Percentiles rank a stretch among this genome's conserved stretches.
Evolutionary conservation across 2,888 invertebrate genomes (phyloP).

Genomic region (Eupithecia inturbata): DNA sequence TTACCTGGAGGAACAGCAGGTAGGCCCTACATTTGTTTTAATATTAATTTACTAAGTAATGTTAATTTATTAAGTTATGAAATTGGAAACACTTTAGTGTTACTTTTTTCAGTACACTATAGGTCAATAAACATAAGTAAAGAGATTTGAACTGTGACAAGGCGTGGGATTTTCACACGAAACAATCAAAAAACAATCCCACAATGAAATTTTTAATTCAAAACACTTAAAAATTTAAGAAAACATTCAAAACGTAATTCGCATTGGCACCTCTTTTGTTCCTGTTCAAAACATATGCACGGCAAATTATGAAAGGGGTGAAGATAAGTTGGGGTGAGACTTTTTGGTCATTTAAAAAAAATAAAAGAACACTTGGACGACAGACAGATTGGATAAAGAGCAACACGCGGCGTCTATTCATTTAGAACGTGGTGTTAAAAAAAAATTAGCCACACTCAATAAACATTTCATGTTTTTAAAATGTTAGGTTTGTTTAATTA

Average conservation of each 20-base stretch:
- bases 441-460: not conserved
- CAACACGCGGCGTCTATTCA: constrained; percentile 65
- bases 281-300: constrained; percentile 71
- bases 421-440: constrained; percentile 33
- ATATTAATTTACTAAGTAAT: too few relatives aligned
- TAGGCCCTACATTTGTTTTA: too few relatives aligned
- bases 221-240: constrained; percentile 57
- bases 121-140: not conserved
- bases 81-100: not conserved
- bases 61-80: too few relatives aligned
- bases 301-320: constrained; percentile 56
- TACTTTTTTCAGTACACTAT: not conserved
- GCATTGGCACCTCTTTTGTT: constrained; percentile 59
- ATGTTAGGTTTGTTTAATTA: not conserved
- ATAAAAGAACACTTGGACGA: constrained; percentile 63
- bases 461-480: not conserved
- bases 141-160: not conserved
- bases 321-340: constrained; percentile 23
- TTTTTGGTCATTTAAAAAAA: constrained; percentile 49
- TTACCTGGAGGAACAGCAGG: too few relatives aligned
- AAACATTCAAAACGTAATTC: constrained; percentile 58
- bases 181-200: constrained; percentile 45
- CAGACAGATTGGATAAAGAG: constrained; percentile 52
- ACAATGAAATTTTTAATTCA: constrained; percentile 42
- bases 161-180: constrained; percentile 49